These are phyloP conservation scores for Danionella cerebrum DNA, from an alignment of 2,113 vertebrate species.

Conservation along the genomic window DNA sequence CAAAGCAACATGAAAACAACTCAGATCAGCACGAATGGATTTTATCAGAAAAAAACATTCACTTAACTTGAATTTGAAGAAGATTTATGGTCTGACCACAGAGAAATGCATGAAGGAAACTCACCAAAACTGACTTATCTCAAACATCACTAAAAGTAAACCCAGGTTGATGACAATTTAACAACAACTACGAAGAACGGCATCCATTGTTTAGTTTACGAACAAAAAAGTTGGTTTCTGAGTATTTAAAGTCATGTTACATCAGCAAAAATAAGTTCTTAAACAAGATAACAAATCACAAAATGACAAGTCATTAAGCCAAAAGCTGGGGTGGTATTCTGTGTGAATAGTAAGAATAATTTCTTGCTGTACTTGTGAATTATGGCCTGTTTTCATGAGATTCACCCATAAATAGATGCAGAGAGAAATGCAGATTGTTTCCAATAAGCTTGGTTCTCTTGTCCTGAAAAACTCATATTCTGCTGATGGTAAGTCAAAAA, in stretches of 20 bases:
- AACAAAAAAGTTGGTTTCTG: no score
- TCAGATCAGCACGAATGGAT: background rate
- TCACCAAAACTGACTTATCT: background rate
- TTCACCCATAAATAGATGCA: conserved; percentile 4
- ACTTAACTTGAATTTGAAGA: no score
- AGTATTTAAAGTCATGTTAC: no score
- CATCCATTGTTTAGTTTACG: no score
- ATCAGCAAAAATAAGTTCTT: no score
- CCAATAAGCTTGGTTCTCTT: conserved; percentile 16
- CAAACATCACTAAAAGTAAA: no score
- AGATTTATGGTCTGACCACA: no score
- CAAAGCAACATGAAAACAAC: conserved; percentile 13
- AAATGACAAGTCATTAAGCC: background rate
- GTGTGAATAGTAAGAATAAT: background rate
- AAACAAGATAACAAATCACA: no score
- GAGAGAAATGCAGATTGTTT: conserved; percentile 19
- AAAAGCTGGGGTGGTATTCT: background rate
- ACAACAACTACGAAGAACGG: no score
- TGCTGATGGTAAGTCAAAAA: conserved; percentile 37
- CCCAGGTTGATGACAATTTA: no score
- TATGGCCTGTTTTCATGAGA: background rate
- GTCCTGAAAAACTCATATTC: conserved; percentile 28
- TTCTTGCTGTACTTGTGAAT: background rate
- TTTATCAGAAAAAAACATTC: no score
- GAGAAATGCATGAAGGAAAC: conserved; percentile 1